These are phyloP conservation scores for Vidua chalybeata DNA, from an alignment of 2,113 vertebrate species.

Conservation along the genomic window DNA sequence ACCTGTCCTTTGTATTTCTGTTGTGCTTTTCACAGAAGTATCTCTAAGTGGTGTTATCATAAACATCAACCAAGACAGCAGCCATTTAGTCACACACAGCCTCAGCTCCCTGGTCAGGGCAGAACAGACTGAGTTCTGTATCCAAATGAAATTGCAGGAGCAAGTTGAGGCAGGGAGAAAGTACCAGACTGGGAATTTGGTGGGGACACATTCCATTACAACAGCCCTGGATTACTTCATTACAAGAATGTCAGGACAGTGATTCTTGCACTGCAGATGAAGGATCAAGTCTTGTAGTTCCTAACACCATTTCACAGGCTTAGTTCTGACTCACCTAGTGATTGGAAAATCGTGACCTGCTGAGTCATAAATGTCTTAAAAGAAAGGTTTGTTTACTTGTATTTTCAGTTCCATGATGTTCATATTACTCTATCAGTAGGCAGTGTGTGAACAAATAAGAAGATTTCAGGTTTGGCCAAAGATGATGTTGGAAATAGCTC, in stretches of 20 bases:
- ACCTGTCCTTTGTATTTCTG: neutral
- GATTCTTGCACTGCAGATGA: neutral
- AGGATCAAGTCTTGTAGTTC: neutral
- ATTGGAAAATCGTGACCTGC: constrained; percentile 1
- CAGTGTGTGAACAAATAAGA: neutral
- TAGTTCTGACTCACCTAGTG: constrained; percentile 29
- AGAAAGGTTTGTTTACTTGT: constrained; percentile 3
- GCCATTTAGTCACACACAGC: neutral
- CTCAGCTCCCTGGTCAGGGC: neutral
- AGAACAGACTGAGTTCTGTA: neutral
- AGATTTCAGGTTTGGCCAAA: neutral
- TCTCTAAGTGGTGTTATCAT: neutral
- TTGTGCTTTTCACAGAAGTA: neutral
- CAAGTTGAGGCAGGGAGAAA: neutral
- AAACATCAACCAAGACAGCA: neutral
- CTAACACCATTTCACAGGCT: neutral
- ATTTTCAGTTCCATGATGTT: neutral
- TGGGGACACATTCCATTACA: neutral
- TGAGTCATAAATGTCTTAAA: constrained; percentile 11
- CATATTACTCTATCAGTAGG: neutral
- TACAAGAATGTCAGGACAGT: neutral
- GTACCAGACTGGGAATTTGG: neutral
- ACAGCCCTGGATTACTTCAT: neutral
- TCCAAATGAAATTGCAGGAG: neutral
- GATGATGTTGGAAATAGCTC: neutral